Percentiles rank a stretch among this genome's conserved stretches.
phyloP scores from a whole-genome alignment of 2,113 vertebrate species.

The Solea senegalensis region DNA sequence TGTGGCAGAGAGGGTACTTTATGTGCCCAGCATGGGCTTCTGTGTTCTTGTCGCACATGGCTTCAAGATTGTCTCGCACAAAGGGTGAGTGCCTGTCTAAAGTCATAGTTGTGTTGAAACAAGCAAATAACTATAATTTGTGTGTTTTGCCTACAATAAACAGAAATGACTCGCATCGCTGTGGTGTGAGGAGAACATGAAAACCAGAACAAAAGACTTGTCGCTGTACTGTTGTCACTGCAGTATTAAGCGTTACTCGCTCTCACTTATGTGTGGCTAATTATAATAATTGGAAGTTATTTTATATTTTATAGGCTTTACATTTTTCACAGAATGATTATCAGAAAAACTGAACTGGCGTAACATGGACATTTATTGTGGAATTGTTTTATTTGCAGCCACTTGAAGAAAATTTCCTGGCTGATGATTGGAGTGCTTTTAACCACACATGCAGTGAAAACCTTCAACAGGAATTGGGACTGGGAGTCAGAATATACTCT shows the following conservation, averaged over 20 bases:
- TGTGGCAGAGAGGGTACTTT: slow-evolving; percentile 94
- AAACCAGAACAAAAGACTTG: no score
- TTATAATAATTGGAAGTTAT: no score
- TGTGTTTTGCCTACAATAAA: background rate
- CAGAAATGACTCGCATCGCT: background rate
- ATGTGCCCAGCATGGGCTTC: slow-evolving; percentile 99
- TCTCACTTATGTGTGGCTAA: no score
- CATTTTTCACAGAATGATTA: background rate
- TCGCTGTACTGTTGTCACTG: background rate
- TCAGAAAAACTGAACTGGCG: background rate
- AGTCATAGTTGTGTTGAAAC: background rate
- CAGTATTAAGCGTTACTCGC: background rate
- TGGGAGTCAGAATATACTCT: slow-evolving; percentile 98
- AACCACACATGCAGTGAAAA: slow-evolving; percentile 92
- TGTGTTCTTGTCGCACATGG: slow-evolving; percentile 95
- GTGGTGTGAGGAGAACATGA: background rate
- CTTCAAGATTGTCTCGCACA: slow-evolving; percentile 88
- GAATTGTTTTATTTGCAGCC: slow-evolving; percentile 68
- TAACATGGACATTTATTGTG: background rate
- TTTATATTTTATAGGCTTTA: background rate
- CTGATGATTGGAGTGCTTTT: slow-evolving; percentile 88
- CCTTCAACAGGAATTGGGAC: slow-evolving; percentile 95
- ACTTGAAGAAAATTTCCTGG: slow-evolving; percentile 91
- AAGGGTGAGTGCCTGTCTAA: slow-evolving; percentile 80
- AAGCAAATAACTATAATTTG: background rate